phyloP scores from a whole-genome alignment of 2,113 vertebrate species.

The Phyllostomus hastatus region DNA sequence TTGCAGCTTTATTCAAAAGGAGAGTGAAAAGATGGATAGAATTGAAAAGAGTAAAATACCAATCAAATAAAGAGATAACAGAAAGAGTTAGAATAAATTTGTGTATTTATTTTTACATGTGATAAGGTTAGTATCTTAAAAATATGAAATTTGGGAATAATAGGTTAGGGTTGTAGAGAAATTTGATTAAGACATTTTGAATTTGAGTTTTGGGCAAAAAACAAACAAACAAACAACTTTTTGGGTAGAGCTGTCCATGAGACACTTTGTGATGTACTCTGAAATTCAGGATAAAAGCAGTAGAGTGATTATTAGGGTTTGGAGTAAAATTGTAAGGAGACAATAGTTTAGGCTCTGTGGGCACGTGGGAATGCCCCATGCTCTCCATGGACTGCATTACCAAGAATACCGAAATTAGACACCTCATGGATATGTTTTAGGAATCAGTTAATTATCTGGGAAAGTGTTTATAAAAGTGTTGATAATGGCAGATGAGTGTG shows the following conservation, averaged over 20 bases:
- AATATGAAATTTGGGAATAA: background rate
- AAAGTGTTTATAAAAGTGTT: background rate
- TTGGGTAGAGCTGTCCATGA: background rate
- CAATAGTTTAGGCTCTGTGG: too few species aligned
- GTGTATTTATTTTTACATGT: background rate
- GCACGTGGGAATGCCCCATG: rapidly evolving
- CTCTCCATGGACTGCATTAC: background rate
- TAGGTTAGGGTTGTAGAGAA: background rate
- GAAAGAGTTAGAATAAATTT: background rate
- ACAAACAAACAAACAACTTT: too few species aligned
- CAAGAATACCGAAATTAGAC: background rate
- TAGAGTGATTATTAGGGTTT: background rate
- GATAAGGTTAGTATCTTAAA: background rate
- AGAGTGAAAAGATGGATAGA: background rate
- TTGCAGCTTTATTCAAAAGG: background rate
- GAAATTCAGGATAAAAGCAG: background rate
- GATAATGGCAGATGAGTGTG: background rate
- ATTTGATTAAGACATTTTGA: background rate
- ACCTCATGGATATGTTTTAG: background rate
- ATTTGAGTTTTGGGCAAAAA: background rate
- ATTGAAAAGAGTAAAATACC: background rate
- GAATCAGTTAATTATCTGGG: background rate
- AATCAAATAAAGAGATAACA: background rate
- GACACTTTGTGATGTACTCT: background rate
- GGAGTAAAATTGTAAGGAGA: background rate